Base-by-base conservation (phyloP, 1,140 invertebrate genomes). In the Odontomachus brunneus region DNA sequence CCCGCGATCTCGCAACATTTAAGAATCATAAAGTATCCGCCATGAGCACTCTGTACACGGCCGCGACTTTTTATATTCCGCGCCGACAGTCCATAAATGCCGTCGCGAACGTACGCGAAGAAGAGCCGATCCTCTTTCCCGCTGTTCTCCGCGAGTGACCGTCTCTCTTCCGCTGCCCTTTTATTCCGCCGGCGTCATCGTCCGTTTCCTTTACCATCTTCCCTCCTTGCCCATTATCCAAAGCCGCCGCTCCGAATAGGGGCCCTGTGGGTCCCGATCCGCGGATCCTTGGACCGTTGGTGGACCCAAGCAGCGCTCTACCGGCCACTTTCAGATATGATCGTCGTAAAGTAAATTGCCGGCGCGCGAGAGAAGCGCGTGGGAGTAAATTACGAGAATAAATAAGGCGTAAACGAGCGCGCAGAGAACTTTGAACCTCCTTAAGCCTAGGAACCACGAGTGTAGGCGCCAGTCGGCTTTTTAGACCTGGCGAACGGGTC, bases 301-400 rank as follows among this genome's bases (percentile, higher is more conserved):
- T 44, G 69, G 84, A 88, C 55, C 74, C 75, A 66, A 67, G 82
- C 84, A 69, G 78, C 85, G 76, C 87, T 84, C 81, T 51, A 71
- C 76, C 90, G 82, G 69, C 87, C 88, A 90, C 86, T 91, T 92
- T 88, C 89, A 91, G 90, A 91, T 91, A 92, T 90, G 91, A 91
- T 91, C 89, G 88, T 89, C 90, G 85, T 90, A 90, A 91, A 90
- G 89, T 90, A 90, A 90, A 90, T 90, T 90, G 83, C 88, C 83
- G 82, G 84, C 83, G 82, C 82, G 89, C 76, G 84, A 87, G 84
- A 87, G 63, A 76, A 65, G 67, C 80, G 89, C 87, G 91, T 92
- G 88, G 91, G 91, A 92, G 91, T 91, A 92, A 92, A 92, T 92
- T 91, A 92, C 89, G 89, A 86, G 90, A 90, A 92, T 92, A 92